Evolutionary conservation across 2,888 invertebrate genomes (phyloP).

Genomic region (Deroplatys truncata): DNA sequence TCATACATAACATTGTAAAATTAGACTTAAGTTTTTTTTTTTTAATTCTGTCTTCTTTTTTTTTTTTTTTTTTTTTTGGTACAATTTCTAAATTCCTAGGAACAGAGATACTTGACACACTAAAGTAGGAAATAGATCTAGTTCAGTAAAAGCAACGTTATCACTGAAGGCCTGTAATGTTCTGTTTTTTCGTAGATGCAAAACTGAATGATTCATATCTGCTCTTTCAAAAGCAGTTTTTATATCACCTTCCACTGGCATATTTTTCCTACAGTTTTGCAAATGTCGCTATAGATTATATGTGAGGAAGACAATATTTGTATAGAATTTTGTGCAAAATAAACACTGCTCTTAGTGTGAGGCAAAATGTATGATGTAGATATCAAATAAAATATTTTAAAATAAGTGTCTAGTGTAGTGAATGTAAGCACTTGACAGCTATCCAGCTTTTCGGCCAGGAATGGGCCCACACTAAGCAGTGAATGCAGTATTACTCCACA

Average conservation of each 20-base stretch:
- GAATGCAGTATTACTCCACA: too few species aligned
- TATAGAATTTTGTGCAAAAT: neutral
- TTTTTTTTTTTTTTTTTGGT: too few species aligned
- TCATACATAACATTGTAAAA: neutral
- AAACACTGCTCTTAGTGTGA: neutral
- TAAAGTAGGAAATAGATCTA: neutral
- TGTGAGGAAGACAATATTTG: neutral
- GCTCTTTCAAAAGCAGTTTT: neutral
- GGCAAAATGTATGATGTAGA: neutral
- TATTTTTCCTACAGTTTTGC: neutral
- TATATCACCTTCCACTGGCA: neutral
- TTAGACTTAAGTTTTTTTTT: neutral
- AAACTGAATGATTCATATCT: neutral
- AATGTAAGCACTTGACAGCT: too few species aligned
- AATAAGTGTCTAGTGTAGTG: neutral
- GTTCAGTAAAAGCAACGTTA: neutral
- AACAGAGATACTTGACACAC: neutral
- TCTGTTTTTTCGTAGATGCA: neutral
- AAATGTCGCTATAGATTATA: neutral
- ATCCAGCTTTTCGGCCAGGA: too few species aligned
- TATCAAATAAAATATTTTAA: neutral
- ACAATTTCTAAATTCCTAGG: too few species aligned
- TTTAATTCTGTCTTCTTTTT: too few species aligned
- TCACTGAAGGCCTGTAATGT: neutral
- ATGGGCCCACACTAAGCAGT: too few species aligned